Base-by-base conservation (phyloP, 2,797 vertebrate genomes). In the Miopithecus talapoin region DNA sequence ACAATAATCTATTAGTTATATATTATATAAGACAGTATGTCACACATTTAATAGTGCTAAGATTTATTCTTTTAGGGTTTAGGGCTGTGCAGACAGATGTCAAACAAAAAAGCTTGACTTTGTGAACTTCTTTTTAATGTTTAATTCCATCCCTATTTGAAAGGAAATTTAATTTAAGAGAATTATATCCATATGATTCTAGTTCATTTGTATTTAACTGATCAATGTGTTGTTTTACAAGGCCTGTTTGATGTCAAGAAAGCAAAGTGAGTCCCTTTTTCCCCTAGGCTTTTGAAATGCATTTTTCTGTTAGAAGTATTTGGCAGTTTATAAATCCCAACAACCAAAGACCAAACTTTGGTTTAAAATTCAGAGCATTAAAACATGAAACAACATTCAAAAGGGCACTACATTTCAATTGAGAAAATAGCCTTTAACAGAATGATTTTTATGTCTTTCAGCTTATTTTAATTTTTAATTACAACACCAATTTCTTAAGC, bases 111-210 rank as follows among this genome's bases (percentile, higher is more conserved):
- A 88, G 50, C 61, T 94, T 97, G 96, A 96, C 95, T 98, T 97
- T 89, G 70, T 94, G 91, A 97, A 97, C 97, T 95, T 92, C 91
- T 96, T 96, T 98, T 95, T 96, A 97, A 96, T 96, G 92, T 97
- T 98, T 98, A 97, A 96, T 98, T 97, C 97, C 76, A 96, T 98
- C 87, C 91, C 94, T 85, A 95, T 98, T 98, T 97, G 97, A 96
- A 98, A 97, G 96, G 97, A 98, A 98, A 98, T 98, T 98, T 97
- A 98, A 98, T 98, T 98, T 98, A 98, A 95, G 91, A 96, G 96
- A 96, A 98, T 98, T 97, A 96, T 96, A 98, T 97, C 97, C 98
- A 98, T 98, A 98, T 98, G 97, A 98, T 97, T 97, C 93, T 57
- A 95, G 89, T 98, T 98, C 94, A 94, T 98, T 98, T 97, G 93